phyloP scores from a whole-genome alignment of 1,140 invertebrate genomes.

The Bradynema listronoti region DNA sequence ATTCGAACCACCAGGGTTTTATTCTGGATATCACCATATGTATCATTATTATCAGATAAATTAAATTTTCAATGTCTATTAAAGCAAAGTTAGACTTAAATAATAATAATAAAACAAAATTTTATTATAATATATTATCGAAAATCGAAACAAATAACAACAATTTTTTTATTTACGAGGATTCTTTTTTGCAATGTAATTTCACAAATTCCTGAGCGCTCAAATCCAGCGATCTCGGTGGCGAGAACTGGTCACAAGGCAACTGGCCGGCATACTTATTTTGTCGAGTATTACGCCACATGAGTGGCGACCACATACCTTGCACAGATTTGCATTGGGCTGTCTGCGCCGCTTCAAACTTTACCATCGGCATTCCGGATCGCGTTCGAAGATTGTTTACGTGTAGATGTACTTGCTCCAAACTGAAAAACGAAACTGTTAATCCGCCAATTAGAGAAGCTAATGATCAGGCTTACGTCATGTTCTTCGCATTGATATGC shows the following conservation, averaged over 20 bases:
- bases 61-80: no score
- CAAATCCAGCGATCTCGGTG: no score
- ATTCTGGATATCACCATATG: no score
- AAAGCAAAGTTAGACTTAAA: no score
- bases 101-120: no score
- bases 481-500: slow-evolving; percentile 31
- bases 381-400: slow-evolving; percentile 36
- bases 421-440: slow-evolving; percentile 18
- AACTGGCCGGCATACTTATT: slow-evolving; percentile 10
- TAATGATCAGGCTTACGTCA: slow-evolving; percentile 23
- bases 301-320: slow-evolving; percentile 33
- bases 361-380: slow-evolving; percentile 37
- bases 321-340: slow-evolving; percentile 36
- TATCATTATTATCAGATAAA: no score
- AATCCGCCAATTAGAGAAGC: background rate
- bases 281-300: slow-evolving; percentile 21
- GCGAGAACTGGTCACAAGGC: slow-evolving; percentile 24
- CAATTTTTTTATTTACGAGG: no score
- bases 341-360: slow-evolving; percentile 33
- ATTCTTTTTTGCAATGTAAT: no score
- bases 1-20: no score
- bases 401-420: slow-evolving; percentile 31
- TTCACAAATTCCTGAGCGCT: no score
- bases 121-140: no score
- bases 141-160: no score